Percentiles rank a stretch among this genome's conserved stretches.
phyloP scores from a whole-genome alignment of 2,888 invertebrate species.

The Athripsodes cinereus region DNA sequence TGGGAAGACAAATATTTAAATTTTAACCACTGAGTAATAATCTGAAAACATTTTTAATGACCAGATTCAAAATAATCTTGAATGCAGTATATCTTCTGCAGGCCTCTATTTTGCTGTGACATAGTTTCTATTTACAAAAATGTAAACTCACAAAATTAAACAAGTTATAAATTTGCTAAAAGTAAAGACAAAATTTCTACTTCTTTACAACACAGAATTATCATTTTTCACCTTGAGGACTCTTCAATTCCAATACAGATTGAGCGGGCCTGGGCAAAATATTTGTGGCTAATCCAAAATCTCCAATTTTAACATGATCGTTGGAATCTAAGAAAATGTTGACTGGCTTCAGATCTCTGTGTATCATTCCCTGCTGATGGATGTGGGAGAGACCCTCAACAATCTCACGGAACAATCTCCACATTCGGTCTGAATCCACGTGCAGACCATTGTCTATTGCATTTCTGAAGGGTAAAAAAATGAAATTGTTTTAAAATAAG shows the following conservation, averaged over 20 bases:
- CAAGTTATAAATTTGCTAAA: not conserved
- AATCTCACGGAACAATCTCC: slow-evolving; percentile 92
- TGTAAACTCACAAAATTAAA: too few species aligned
- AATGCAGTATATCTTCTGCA: too few species aligned
- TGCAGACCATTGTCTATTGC: slow-evolving; percentile 81
- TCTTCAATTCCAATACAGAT: slow-evolving; percentile 31
- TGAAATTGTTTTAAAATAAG: not conserved
- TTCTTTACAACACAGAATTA: too few species aligned
- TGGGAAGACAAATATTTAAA: too few species aligned
- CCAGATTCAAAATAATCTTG: too few species aligned
- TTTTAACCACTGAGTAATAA: too few species aligned
- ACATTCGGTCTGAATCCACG: slow-evolving; percentile 71
- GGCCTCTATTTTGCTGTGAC: too few species aligned
- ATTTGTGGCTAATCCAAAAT: slow-evolving; percentile 93
- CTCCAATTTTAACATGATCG: slow-evolving; percentile 96
- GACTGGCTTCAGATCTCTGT: slow-evolving; percentile 79
- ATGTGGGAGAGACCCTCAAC: slow-evolving; percentile 86
- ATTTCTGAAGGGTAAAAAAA: slow-evolving; percentile 41
- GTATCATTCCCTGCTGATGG: slow-evolving; percentile 87
- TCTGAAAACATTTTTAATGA: too few species aligned
- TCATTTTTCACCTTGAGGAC: slow-evolving; percentile 16
- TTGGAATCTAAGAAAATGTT: slow-evolving; percentile 94
- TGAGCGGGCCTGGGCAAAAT: slow-evolving; percentile 30
- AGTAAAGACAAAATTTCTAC: too few species aligned
- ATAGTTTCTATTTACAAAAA: too few species aligned